Conservation (phyloP, 1,140 invertebrate species). For the Druon quercuslanigerum region DNA sequence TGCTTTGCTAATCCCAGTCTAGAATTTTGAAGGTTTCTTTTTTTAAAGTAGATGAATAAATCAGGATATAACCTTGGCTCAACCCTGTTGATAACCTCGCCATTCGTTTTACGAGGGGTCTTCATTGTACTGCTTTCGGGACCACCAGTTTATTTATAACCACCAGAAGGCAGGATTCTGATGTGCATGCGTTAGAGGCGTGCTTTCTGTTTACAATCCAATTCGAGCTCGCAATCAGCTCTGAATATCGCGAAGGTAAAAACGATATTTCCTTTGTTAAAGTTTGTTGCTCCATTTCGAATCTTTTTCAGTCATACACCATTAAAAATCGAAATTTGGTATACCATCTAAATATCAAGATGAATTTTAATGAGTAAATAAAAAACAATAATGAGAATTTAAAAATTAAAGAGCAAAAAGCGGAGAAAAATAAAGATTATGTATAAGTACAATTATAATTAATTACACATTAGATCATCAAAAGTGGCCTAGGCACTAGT, state of each 20-base stretch:
- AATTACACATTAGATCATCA: no score
- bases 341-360: no score
- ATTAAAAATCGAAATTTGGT: no score
- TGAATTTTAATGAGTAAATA: no score
- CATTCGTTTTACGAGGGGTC: constrained; percentile 17
- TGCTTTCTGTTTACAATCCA: constrained; percentile 27
- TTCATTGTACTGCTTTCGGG: constrained; percentile 12
- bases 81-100: constrained; percentile 18
- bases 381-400: no score
- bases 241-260: neutral
- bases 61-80: neutral
- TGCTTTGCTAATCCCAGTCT: neutral
- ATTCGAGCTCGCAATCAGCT: neutral
- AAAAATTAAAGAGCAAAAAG: no score
- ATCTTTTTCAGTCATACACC: neutral
- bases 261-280: neutral
- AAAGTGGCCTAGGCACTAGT: no score
- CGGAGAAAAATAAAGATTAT: no score
- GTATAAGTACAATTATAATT: no score
- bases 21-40: neutral
- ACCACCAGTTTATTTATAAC: constrained; percentile 25
- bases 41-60: neutral
- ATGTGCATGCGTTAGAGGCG: constrained; percentile 25
- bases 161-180: neutral
- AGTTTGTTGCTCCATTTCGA: neutral